Evolutionary conservation across 1,140 invertebrate species (phyloP), one percentile per base, ranked within the genome.

Genomic region (Euwallacea similis): DNA sequence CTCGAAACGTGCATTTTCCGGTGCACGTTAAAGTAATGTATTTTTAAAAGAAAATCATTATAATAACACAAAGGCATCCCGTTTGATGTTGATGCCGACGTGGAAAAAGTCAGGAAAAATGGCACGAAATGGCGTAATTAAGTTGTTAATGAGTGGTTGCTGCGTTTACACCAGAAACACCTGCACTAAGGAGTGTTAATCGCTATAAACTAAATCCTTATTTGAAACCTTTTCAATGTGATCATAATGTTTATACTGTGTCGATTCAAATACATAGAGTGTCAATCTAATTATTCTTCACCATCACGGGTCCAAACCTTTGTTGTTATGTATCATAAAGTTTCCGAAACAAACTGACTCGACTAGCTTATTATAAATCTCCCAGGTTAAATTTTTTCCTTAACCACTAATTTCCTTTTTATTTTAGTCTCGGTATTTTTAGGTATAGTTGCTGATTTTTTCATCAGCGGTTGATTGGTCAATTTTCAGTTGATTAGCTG

Each of bases 1-100:
- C 46, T 50, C 9, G 13, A 50, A 50, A 50, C 46, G 13, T 50
- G 46, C 46, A 50, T 50, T 50, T 50, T 50, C 46, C 46, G 46
- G 46, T 50, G 46, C 46, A 11, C 46, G 13, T 50, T 50, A 50
- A 50, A 50, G 46, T 13, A 13, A 50, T 50, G 13, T 13, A 50
- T 13, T 56, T 15, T 56, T 16, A 56, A 56, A 56, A 56, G 54
- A 56, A 56, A 56, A 56, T 56, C 16, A 56, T 56, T 56, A 15
- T 56, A 56, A 56, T 56, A 56, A 9, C 16, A 15, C 8, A 21
- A 56, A 56, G 54, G 54, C 16, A 56, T 56, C 16, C 16, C 16
- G 54, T 56, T 56, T 21, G 16, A 56, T 56, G 11, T 56, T 15
- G 54, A 56, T 56, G 16, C 10, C 8, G 54, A 9, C 54, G 11